These are phyloP conservation scores for Aspidapion aeneum DNA, from an alignment of 2,888 invertebrate species.

Conservation along the genomic window DNA sequence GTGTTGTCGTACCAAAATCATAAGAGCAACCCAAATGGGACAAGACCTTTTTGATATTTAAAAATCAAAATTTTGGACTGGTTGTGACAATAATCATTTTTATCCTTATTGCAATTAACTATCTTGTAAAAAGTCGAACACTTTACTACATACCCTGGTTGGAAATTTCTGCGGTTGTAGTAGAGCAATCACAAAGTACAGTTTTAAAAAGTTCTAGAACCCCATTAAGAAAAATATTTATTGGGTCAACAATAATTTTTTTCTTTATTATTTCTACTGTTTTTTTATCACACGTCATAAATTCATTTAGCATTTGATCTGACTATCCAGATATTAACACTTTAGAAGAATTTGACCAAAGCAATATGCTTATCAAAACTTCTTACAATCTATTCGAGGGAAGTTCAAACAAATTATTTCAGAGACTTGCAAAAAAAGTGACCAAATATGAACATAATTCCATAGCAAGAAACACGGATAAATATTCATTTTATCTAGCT, in stretches of 20 bases:
- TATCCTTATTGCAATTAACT: background rate
- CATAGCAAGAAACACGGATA: background rate
- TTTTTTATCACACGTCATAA: conserved; percentile 47
- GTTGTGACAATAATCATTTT: background rate
- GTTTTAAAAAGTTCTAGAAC: background rate
- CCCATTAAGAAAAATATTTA: conserved; percentile 6
- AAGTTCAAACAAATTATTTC: conserved; percentile 14
- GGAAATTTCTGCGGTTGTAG: conserved; percentile 16
- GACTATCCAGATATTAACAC: conserved; percentile 48
- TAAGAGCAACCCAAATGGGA: conserved; percentile 46
- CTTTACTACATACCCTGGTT: background rate
- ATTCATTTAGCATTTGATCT: conserved; percentile 44
- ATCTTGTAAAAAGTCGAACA: background rate
- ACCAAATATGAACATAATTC: background rate
- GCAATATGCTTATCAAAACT: conserved; percentile 43
- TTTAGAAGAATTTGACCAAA: conserved; percentile 45
- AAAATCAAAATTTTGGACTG: background rate
- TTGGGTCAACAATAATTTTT: conserved; percentile 8
- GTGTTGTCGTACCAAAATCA: conserved; percentile 48
- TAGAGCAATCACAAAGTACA: conserved; percentile 9
- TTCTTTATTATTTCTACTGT: conserved; percentile 36
- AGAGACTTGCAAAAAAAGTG: conserved; percentile 14
- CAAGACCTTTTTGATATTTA: conserved; percentile 30
- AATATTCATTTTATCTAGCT: conserved; percentile 25
- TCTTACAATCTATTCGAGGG: conserved; percentile 32